These are phyloP conservation scores for Montipora foliosa DNA, from an alignment of 64 coral and sea anemone genomes.

Conservation along the genomic window DNA sequence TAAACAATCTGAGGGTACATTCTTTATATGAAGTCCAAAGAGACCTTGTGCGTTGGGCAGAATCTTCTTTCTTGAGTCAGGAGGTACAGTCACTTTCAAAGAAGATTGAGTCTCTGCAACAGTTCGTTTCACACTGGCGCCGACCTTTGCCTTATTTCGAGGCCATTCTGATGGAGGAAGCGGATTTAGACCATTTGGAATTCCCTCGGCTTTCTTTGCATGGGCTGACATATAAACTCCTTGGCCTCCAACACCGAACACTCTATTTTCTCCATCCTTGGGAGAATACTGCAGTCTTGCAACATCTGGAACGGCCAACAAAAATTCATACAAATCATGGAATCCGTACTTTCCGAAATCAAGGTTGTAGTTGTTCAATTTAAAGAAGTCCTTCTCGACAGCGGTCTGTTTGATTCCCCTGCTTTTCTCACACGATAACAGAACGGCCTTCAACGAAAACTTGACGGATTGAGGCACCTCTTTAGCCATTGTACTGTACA, in stretches of 20 bases:
- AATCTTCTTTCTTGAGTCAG: constrained; percentile 8
- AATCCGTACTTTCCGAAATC: constrained; percentile 74
- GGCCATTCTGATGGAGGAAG: constrained; percentile 63
- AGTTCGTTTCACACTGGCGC: neutral
- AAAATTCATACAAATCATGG: constrained; percentile 74
- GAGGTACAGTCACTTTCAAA: constrained; percentile 28
- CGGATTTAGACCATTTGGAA: constrained; percentile 15
- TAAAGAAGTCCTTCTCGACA: constrained; percentile 55
- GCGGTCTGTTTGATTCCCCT: constrained; percentile 55
- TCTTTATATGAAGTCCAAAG: constrained; percentile 45
- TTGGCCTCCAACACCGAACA: constrained; percentile 64
- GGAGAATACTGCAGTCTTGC: constrained; percentile 78
- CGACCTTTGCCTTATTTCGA: neutral
- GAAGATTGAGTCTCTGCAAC: constrained; percentile 21
- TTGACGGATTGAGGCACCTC: constrained; percentile 63
- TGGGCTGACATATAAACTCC: constrained; percentile 66
- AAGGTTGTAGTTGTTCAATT: constrained; percentile 6
- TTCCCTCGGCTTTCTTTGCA: constrained; percentile 57
- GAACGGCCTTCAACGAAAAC: constrained; percentile 55
- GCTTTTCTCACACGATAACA: constrained; percentile 61
- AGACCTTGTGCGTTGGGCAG: constrained; percentile 23
- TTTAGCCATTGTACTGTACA: constrained; percentile 55
- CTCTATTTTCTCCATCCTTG: constrained; percentile 81
- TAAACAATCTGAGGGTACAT: constrained; percentile 30
- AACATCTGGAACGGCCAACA: constrained; percentile 79